Conservation (phyloP, 2,113 vertebrate genomes). For the Dendropsophus ebraccatus region DNA sequence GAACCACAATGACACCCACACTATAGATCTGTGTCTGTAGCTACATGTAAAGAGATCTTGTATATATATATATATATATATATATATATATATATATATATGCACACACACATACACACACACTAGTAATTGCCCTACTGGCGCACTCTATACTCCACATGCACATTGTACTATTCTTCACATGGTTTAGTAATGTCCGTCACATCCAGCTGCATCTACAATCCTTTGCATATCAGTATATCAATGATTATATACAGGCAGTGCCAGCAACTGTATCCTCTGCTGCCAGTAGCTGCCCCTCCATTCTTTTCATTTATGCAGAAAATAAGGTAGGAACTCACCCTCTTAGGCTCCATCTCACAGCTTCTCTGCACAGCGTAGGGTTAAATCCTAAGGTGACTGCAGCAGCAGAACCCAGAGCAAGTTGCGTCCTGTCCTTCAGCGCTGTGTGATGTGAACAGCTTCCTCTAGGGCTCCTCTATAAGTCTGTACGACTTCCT, state of each 20-base stretch:
- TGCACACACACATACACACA: too few species aligned
- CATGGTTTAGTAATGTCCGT: not conserved
- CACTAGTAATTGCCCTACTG: not conserved
- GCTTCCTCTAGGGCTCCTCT: too few species aligned
- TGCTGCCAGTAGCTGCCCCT: not conserved
- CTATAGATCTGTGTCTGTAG: too few species aligned
- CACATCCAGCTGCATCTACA: not conserved
- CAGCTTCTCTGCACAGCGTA: not conserved
- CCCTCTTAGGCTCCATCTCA: slow-evolving; percentile 22
- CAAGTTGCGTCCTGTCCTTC: not conserved
- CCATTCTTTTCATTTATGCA: not conserved
- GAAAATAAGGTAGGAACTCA: not conserved
- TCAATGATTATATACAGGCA: not conserved
- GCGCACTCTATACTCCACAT: not conserved
- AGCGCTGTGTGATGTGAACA: too few species aligned
- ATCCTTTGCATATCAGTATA: not conserved
- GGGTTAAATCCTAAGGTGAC: not conserved
- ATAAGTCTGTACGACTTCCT: too few species aligned
- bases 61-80: too few species aligned
- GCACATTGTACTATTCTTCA: not conserved
- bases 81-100: too few species aligned
- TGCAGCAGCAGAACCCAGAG: not conserved
- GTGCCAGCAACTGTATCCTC: not conserved
- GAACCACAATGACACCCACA: too few species aligned
- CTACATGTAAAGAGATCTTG: too few species aligned